Evolutionary conservation across 1,140 invertebrate species (phyloP).

Genomic region (Parasteatoda tepidariorum): DNA sequence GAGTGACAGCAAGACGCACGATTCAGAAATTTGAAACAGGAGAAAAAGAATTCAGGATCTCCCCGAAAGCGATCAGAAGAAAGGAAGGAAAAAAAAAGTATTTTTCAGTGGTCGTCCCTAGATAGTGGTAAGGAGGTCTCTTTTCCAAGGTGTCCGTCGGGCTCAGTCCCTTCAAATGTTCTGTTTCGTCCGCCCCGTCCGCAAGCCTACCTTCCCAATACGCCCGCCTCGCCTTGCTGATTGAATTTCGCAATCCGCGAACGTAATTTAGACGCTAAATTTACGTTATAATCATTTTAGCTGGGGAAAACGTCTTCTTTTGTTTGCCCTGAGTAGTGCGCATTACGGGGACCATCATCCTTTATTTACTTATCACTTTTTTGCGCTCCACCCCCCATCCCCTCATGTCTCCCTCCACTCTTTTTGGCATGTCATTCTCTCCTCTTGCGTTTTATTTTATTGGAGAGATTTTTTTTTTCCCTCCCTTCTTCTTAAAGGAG

Average conservation of each 20-base stretch:
- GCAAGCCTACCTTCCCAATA: not conserved
- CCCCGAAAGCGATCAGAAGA: not conserved
- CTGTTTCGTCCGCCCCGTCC: constrained; percentile 9
- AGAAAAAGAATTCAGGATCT: not conserved
- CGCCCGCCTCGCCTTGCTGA: constrained; percentile 34
- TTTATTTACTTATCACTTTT: constrained; percentile 59
- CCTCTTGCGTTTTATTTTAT: constrained; percentile 11
- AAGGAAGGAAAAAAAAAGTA: not conserved
- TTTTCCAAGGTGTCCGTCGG: constrained; percentile 33
- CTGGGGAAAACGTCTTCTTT: constrained; percentile 44
- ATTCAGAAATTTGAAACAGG: not conserved
- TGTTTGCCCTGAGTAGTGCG: constrained; percentile 48
- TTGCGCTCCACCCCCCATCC: constrained; percentile 3
- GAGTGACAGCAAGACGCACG: constrained; percentile 2
- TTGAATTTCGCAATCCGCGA: constrained; percentile 60
- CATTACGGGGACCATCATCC: constrained; percentile 37
- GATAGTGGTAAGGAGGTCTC: not conserved
- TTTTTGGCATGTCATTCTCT: not conserved
- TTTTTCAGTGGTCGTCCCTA: not conserved
- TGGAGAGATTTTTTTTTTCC: constrained; percentile 13
- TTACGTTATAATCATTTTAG: constrained; percentile 60
- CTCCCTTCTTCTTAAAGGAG: not conserved
- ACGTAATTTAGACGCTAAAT: constrained; percentile 59
- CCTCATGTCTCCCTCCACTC: not conserved
- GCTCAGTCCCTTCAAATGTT: constrained; percentile 29